Evolutionary conservation across 2,888 invertebrate genomes (phyloP).

Genomic region (Agrenia bidenticulata): DNA sequence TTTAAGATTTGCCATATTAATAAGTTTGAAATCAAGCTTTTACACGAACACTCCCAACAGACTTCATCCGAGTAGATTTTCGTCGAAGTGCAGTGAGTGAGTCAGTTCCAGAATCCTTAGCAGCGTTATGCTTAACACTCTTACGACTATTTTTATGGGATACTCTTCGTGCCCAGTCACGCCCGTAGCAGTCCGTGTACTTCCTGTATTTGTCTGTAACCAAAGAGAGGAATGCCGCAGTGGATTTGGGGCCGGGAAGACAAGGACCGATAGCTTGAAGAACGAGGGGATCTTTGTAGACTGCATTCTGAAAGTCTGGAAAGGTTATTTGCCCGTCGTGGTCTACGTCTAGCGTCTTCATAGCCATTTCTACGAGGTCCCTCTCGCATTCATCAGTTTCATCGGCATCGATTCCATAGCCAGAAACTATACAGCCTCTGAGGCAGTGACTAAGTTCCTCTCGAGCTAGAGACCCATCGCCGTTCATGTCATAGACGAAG

Average conservation of each 20-base stretch:
- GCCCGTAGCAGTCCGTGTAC: constrained; percentile 33
- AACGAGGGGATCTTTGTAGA: constrained; percentile 34
- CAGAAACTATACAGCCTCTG: constrained; percentile 45
- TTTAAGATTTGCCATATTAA: too few species aligned
- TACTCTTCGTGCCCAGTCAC: constrained; percentile 22
- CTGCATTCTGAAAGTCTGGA: constrained; percentile 42
- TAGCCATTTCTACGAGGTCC: constrained; percentile 48
- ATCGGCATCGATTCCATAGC: constrained; percentile 47
- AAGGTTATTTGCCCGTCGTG: constrained; percentile 45
- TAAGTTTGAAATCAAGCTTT: too few species aligned
- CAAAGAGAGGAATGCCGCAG: constrained; percentile 42
- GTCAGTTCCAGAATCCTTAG: too few species aligned
- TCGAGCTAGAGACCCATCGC: constrained; percentile 45
- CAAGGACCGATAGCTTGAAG: constrained; percentile 45
- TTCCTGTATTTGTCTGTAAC: constrained; percentile 43
- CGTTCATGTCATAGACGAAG: constrained; percentile 45
- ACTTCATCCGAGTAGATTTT: too few species aligned
- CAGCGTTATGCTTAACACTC: too few species aligned
- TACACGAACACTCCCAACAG: too few species aligned
- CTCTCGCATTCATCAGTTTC: constrained; percentile 48
- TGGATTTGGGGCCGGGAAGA: constrained; percentile 37
- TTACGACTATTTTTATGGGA: background rate
- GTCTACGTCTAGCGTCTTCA: constrained; percentile 44
- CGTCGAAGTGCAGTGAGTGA: too few species aligned
- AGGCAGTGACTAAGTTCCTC: constrained; percentile 49